These are phyloP conservation scores for Melanocharis versteri DNA, from an alignment of 2,113 vertebrate species.

Conservation along the genomic window DNA sequence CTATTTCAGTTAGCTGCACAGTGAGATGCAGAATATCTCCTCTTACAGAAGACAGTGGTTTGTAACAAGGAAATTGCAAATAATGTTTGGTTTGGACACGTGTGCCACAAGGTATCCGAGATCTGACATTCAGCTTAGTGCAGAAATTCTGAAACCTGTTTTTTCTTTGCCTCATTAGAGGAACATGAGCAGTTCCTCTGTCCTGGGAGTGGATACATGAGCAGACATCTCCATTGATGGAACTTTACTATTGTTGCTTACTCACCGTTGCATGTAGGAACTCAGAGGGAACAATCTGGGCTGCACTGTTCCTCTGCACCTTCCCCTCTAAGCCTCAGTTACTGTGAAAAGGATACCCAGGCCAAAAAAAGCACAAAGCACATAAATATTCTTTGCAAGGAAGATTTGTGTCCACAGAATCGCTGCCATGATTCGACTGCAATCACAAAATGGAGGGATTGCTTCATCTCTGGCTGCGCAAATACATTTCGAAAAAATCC, in stretches of 20 bases:
- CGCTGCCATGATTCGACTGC: background rate
- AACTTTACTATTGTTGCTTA: background rate
- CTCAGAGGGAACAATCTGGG: background rate
- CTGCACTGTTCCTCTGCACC: background rate
- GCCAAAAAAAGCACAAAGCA: background rate
- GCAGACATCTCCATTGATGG: background rate
- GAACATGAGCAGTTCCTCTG: background rate
- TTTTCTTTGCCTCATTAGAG: background rate
- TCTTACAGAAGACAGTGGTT: background rate
- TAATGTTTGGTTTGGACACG: background rate
- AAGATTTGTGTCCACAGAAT: background rate
- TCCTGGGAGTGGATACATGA: accelerated
- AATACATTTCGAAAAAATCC: accelerated
- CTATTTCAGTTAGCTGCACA: background rate
- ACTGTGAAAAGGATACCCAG: background rate
- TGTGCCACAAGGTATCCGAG: background rate
- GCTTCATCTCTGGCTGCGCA: background rate
- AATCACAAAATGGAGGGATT: background rate
- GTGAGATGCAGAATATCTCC: background rate
- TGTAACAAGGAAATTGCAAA: background rate
- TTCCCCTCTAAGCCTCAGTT: background rate
- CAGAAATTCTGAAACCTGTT: background rate
- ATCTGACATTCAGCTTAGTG: background rate
- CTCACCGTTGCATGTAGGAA: background rate
- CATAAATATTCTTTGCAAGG: background rate